A percentile compares a stretch with the other conserved stretches of the same genome.
These are phyloP conservation scores for Zootoca vivipara DNA, from an alignment of 2,113 vertebrate species.

Conservation along the genomic window DNA sequence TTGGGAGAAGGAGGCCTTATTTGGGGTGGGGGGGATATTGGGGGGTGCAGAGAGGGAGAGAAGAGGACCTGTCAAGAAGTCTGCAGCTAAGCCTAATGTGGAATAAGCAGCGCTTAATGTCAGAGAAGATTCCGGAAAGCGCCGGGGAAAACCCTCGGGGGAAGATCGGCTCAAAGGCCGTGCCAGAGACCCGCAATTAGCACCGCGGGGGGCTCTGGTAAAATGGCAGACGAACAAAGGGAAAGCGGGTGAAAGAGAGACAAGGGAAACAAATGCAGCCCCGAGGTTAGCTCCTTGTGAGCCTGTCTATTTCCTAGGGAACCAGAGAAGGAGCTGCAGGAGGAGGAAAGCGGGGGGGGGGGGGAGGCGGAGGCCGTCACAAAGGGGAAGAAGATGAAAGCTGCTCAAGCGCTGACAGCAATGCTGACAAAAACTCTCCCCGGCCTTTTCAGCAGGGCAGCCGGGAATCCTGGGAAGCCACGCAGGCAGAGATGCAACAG, in stretches of 20 bases:
- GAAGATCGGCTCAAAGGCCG: slow-evolving; percentile 66
- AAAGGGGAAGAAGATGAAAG: slow-evolving; percentile 56
- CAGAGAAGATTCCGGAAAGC: slow-evolving; percentile 63
- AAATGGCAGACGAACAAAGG: slow-evolving; percentile 68
- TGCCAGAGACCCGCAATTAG: slow-evolving; percentile 63
- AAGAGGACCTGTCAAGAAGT: slow-evolving; percentile 58
- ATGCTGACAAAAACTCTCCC: slow-evolving; percentile 26
- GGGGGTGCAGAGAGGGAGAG: slow-evolving; percentile 26
- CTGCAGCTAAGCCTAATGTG: slow-evolving; percentile 57
- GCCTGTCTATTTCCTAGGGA: slow-evolving; percentile 50
- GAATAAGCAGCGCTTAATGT: slow-evolving; percentile 71
- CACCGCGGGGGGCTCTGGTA: slow-evolving; percentile 62
- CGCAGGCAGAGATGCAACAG: not conserved
- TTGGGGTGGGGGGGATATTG: not conserved
- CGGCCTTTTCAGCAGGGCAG: slow-evolving; percentile 16
- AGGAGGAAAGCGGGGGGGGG: not conserved
- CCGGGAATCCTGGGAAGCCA: not conserved
- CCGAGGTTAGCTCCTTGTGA: slow-evolving; percentile 48
- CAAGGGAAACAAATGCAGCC: slow-evolving; percentile 55
- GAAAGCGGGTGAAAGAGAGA: slow-evolving; percentile 56
- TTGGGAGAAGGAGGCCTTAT: slow-evolving; percentile 54
- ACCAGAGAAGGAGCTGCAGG: slow-evolving; percentile 17
- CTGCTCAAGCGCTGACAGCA: not conserved
- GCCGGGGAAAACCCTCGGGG: slow-evolving; percentile 51
- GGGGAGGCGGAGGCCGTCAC: slow-evolving; percentile 8